These are phyloP conservation scores for Pocillopora meandrina DNA, from an alignment of 92 coral and sea anemone genomes.

Conservation along the genomic window DNA sequence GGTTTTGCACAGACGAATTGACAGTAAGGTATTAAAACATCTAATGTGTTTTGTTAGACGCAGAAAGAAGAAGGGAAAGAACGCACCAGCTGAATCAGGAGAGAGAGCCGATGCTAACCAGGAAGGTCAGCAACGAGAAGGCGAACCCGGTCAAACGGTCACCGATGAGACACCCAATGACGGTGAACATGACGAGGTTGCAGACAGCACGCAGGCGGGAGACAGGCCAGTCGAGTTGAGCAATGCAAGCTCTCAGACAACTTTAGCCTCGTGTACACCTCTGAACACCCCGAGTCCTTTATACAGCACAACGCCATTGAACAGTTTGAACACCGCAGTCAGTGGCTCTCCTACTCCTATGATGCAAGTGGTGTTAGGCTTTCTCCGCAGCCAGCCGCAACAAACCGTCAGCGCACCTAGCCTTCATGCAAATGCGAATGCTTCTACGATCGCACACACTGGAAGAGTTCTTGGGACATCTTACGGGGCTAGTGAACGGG, in stretches of 20 bases:
- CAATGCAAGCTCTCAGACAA: conserved; percentile 7
- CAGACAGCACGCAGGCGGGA: background rate
- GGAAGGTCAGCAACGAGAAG: conserved; percentile 18
- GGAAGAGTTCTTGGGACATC: background rate
- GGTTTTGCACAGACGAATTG: background rate
- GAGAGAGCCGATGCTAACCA: background rate
- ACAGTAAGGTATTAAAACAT: background rate
- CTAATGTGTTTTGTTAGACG: conserved; percentile 12
- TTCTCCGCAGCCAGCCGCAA: conserved; percentile 7
- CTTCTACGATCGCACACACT: background rate
- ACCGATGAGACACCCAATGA: conserved; percentile 15
- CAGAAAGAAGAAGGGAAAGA: conserved; percentile 17
- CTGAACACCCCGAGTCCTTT: conserved; percentile 67
- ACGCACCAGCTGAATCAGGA: background rate
- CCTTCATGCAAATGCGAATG: background rate
- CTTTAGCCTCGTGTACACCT: conserved; percentile 52
- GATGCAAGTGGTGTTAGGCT: conserved; percentile 21
- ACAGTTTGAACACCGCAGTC: conserved; percentile 61
- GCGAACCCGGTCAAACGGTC: conserved; percentile 3
- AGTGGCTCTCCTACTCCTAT: conserved; percentile 17
- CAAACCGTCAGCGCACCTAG: conserved; percentile 8
- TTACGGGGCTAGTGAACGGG: background rate
- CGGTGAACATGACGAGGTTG: conserved; percentile 17
- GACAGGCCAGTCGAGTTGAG: background rate
- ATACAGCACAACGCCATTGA: conserved; percentile 63